Evolutionary conservation across 2,113 vertebrate genomes (phyloP).

Genomic region (Trichomycterus rosablanca): DNA sequence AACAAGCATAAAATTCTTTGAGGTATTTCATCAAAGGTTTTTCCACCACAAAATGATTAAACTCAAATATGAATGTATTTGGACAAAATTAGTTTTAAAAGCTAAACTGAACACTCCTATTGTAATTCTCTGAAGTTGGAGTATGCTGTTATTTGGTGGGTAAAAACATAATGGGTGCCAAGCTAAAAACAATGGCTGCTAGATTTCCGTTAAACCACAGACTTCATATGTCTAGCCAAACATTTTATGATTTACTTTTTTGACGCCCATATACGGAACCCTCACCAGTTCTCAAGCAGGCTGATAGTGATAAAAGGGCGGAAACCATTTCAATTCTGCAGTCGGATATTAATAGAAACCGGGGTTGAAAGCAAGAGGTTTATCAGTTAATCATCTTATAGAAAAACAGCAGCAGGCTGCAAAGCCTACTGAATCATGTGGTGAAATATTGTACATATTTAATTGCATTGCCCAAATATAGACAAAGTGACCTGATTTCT

Average conservation of each 20-base stretch:
- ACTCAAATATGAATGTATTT: no score
- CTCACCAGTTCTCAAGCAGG: background rate
- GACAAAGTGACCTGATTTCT: no score
- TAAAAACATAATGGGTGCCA: background rate
- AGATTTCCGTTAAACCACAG: constrained; percentile 43
- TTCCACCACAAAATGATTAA: no score
- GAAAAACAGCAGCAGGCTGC: constrained; percentile 6
- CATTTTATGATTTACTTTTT: background rate
- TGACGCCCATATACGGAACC: background rate
- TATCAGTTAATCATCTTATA: constrained; percentile 18
- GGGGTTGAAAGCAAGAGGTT: constrained; percentile 2
- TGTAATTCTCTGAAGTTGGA: no score
- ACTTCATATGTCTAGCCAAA: background rate
- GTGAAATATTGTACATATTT: no score
- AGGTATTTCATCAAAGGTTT: no score
- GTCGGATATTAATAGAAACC: background rate
- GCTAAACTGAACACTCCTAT: no score
- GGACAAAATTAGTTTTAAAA: no score
- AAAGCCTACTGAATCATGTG: constrained; percentile 8
- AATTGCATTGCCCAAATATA: no score
- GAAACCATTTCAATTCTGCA: constrained; percentile 12
- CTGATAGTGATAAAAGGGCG: background rate
- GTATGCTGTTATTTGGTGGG: constrained; percentile 1
- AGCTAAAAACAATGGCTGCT: background rate
- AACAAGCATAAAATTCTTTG: no score